phyloP scores from a whole-genome alignment of 2,888 invertebrate species.

The Drosophila demipolita region DNA sequence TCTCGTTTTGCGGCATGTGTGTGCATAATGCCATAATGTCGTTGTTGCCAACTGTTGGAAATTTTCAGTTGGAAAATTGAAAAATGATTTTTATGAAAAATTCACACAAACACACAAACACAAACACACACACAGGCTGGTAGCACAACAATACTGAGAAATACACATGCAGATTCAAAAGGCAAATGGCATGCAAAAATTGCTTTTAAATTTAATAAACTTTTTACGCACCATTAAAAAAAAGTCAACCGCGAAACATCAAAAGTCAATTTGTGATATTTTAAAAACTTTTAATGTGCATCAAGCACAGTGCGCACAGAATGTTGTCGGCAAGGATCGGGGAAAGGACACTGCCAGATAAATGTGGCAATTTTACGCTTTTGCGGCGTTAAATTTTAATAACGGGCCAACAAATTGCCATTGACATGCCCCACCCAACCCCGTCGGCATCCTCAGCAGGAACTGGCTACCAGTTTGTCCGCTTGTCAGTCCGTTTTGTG shows the following conservation, averaged over 20 bases:
- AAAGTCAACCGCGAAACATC: conserved; percentile 80
- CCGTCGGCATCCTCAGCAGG: background rate
- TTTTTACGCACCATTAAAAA: conserved; percentile 79
- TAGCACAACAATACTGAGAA: conserved; percentile 11
- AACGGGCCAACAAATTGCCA: conserved; percentile 59
- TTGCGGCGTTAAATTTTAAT: conserved; percentile 78
- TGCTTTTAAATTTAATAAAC: conserved; percentile 80
- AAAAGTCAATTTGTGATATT: conserved; percentile 80
- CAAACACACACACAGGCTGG: conserved; percentile 23
- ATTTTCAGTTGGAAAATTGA: conserved; percentile 65
- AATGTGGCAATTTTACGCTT: conserved; percentile 80
- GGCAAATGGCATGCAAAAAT: conserved; percentile 19
- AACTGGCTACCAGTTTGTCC: conserved; percentile 19
- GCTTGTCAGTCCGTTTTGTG: conserved; percentile 25
- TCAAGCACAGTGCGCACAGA: conserved; percentile 51
- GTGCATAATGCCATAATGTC: conserved; percentile 37
- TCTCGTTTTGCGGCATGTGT: conserved; percentile 5
- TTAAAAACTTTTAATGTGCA: conserved; percentile 75
- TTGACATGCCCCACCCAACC: conserved; percentile 22
- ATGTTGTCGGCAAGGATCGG: background rate
- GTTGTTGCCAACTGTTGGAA: conserved; percentile 52
- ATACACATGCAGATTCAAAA: conserved; percentile 17
- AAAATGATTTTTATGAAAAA: conserved; percentile 75
- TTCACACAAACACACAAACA: conserved; percentile 28
- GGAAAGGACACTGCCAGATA: conserved; percentile 61